Evolutionary conservation across 2,888 invertebrate genomes (phyloP).

Genomic region (Idaea dimidiata): DNA sequence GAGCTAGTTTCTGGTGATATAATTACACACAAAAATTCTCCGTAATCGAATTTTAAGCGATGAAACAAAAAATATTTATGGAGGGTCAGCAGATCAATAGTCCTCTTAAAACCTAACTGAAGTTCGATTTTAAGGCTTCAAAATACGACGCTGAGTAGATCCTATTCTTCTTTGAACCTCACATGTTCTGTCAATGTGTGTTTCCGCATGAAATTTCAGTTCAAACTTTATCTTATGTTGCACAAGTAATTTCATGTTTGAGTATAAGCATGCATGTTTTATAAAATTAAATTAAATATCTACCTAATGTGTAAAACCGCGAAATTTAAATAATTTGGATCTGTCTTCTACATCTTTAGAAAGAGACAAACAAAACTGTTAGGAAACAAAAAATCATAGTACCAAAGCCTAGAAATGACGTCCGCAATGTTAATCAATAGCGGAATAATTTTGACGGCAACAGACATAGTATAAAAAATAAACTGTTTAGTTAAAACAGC

Average conservation of each 20-base stretch:
- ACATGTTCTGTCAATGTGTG: conserved; percentile 21
- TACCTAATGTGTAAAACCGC: neutral
- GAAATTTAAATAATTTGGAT: no score
- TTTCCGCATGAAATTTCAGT: conserved; percentile 22
- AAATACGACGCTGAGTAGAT: no score
- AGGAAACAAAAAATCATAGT: neutral
- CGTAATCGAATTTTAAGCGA: no score
- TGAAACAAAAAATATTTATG: no score
- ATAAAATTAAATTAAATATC: conserved; percentile 9
- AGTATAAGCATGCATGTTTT: conserved; percentile 52
- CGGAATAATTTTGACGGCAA: neutral
- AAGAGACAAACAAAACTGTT: neutral
- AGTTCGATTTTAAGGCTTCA: neutral
- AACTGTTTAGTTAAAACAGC: neutral
- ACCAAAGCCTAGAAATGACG: neutral
- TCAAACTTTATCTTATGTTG: conserved; percentile 40
- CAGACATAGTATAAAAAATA: neutral
- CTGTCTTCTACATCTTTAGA: neutral
- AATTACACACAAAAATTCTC: no score
- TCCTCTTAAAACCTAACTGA: neutral
- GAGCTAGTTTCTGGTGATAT: no score
- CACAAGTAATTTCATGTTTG: conserved; percentile 70
- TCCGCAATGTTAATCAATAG: neutral
- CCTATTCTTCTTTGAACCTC: neutral
- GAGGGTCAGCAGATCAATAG: no score